Percentiles rank a stretch among this genome's conserved stretches.
Conservation (phyloP, 2,113 vertebrate genomes). For the Bambusicola thoracicus region DNA sequence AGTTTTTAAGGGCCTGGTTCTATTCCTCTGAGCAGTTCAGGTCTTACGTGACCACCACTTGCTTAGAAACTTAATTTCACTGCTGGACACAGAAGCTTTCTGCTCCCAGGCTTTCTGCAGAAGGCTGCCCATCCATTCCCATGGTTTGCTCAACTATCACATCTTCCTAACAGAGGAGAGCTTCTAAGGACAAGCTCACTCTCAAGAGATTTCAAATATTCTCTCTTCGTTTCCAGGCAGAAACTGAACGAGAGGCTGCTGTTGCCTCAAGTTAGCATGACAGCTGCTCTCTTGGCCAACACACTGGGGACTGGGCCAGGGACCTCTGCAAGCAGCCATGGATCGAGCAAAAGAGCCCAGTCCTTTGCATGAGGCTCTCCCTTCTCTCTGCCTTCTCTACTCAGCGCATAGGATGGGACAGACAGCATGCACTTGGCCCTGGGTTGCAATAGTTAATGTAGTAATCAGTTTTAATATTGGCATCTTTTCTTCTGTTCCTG, state of each 20-base stretch:
- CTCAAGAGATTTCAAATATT: slow-evolving; percentile 10
- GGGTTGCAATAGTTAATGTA: not conserved
- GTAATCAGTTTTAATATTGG: not conserved
- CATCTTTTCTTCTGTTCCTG: not conserved
- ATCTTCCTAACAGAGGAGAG: not conserved
- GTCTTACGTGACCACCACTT: not conserved
- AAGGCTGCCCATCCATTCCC: not conserved
- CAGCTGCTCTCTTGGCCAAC: slow-evolving; percentile 2
- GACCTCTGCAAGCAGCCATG: not conserved
- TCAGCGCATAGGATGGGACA: not conserved
- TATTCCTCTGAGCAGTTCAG: not conserved
- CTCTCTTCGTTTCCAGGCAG: not conserved
- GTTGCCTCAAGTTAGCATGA: not conserved
- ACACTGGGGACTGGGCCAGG: not conserved
- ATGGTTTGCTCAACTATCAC: not conserved
- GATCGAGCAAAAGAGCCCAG: not conserved
- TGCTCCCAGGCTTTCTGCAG: not conserved
- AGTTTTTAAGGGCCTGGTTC: not conserved
- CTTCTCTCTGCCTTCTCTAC: not conserved
- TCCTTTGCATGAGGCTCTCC: not conserved
- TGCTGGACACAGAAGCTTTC: not conserved
- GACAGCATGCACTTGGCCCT: not conserved
- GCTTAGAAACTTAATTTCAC: not conserved
- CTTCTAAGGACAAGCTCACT: not conserved
- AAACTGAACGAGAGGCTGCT: not conserved